phyloP scores from a whole-genome alignment of 2,113 vertebrate species.

The Colossoma macropomum region DNA sequence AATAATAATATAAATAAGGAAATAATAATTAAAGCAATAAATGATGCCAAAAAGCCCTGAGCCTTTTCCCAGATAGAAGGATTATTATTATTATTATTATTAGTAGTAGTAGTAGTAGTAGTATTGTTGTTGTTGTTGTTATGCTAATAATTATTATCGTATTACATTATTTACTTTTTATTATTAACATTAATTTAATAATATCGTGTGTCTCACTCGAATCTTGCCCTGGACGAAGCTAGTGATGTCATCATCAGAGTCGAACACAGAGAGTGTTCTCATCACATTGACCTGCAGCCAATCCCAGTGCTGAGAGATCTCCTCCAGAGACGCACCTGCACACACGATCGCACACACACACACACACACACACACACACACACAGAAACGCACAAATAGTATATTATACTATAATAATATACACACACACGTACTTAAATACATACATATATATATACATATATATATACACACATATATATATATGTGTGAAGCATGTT shows the following conservation, averaged over 20 bases:
- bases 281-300: constrained; percentile 96
- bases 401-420: too few relatives aligned
- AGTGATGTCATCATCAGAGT: constrained; percentile 96
- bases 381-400: too few relatives aligned
- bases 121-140: too few relatives aligned
- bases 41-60: too few relatives aligned
- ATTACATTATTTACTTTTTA: neutral
- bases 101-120: too few relatives aligned
- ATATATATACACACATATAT: neutral
- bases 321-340: constrained; percentile 89
- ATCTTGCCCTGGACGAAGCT: constrained; percentile 99
- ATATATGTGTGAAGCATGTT: neutral
- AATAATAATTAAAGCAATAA: too few relatives aligned
- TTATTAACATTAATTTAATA: neutral
- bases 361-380: constrained; percentile 2
- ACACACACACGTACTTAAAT: neutral
- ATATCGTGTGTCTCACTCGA: constrained; percentile 78
- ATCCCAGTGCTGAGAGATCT: constrained; percentile 94
- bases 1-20: too few relatives aligned
- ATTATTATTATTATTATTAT: too few relatives aligned
- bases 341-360: constrained; percentile 2
- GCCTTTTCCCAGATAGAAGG: too few relatives aligned
- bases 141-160: too few relatives aligned
- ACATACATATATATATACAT: neutral
- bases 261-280: constrained; percentile 94